Evolutionary conservation across 1,140 invertebrate genomes (phyloP).

Genomic region (Drosophila ananassae): DNA sequence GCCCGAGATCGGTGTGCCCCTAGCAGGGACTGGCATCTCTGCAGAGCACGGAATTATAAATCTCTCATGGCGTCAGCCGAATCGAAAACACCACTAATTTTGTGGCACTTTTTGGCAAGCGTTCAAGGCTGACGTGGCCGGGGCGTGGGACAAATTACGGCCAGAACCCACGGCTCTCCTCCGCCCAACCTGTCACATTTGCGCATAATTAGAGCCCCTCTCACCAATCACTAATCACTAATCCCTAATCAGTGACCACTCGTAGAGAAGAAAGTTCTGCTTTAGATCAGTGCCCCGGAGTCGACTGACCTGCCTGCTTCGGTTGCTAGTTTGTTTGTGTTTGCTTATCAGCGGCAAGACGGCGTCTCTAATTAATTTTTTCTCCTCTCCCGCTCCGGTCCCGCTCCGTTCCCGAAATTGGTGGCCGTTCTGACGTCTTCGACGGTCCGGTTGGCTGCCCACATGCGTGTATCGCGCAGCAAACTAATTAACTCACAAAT

Average conservation of each 20-base stretch:
- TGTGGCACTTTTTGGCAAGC: constrained; percentile 62
- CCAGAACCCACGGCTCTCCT: neutral
- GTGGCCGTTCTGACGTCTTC: constrained; percentile 20
- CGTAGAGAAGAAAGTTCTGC: constrained; percentile 66
- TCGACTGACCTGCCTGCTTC: neutral
- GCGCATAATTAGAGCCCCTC: constrained; percentile 3
- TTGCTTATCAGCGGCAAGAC: constrained; percentile 63
- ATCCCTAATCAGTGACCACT: too few relatives aligned
- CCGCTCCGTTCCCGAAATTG: constrained; percentile 12
- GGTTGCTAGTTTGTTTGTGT: constrained; percentile 68
- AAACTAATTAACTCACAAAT: constrained; percentile 80
- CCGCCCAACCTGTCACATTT: constrained; percentile 26
- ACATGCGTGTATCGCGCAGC: constrained; percentile 45
- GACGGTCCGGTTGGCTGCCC: constrained; percentile 61
- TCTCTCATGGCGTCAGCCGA: constrained; percentile 24
- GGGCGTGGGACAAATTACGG: constrained; percentile 19
- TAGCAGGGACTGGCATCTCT: neutral
- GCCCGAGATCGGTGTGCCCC: constrained; percentile 32
- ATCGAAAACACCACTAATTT: constrained; percentile 31
- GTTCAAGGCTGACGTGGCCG: constrained; percentile 71
- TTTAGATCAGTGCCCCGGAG: neutral
- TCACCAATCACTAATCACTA: constrained; percentile 30
- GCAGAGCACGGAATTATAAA: constrained; percentile 49
- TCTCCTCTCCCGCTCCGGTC: constrained; percentile 10
- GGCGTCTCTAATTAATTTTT: constrained; percentile 76